Evolutionary conservation across 2,888 invertebrate genomes (phyloP).

Genomic region (Pristionchus japonicus): DNA sequence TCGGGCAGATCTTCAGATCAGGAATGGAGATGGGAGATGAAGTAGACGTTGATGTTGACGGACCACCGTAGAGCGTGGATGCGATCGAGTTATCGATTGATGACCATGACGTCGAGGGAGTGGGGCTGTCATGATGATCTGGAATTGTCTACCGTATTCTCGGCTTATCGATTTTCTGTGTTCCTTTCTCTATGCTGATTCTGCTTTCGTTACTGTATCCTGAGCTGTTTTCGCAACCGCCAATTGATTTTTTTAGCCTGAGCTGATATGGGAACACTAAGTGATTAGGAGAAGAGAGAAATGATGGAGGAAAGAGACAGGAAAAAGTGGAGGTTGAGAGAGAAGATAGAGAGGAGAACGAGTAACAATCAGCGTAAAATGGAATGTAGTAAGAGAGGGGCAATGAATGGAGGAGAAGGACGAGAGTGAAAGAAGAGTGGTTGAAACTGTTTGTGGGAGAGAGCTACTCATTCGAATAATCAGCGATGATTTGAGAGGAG

Average conservation of each 20-base stretch:
- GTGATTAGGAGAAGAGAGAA: not conserved
- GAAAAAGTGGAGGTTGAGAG: not conserved
- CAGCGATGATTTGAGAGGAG: slow-evolving; percentile 5
- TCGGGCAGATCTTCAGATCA: slow-evolving; percentile 12
- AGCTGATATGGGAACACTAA: slow-evolving; percentile 21
- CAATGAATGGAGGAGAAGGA: slow-evolving; percentile 1
- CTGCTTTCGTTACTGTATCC: not conserved
- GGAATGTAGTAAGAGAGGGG: slow-evolving; percentile 40
- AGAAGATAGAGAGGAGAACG: slow-evolving; percentile 19
- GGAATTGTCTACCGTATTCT: not conserved
- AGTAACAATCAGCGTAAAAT: slow-evolving; percentile 34
- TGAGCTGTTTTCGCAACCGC: not conserved
- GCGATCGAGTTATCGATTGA: slow-evolving; percentile 15
- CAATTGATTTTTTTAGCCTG: not conserved
- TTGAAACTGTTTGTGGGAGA: slow-evolving; percentile 40
- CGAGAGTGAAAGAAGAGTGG: slow-evolving; percentile 9
- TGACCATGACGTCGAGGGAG: slow-evolving; percentile 33
- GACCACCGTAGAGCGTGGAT: slow-evolving; percentile 19
- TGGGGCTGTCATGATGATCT: slow-evolving; percentile 2
- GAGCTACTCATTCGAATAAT: slow-evolving; percentile 22
- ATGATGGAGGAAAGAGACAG: not conserved
- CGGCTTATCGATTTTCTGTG: not conserved
- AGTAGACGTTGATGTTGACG: not conserved
- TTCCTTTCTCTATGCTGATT: not conserved
- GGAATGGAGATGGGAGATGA: slow-evolving; percentile 35